Conservation (phyloP, 92 coral and sea anemone genomes). For the Nematostella vectensis region DNA sequence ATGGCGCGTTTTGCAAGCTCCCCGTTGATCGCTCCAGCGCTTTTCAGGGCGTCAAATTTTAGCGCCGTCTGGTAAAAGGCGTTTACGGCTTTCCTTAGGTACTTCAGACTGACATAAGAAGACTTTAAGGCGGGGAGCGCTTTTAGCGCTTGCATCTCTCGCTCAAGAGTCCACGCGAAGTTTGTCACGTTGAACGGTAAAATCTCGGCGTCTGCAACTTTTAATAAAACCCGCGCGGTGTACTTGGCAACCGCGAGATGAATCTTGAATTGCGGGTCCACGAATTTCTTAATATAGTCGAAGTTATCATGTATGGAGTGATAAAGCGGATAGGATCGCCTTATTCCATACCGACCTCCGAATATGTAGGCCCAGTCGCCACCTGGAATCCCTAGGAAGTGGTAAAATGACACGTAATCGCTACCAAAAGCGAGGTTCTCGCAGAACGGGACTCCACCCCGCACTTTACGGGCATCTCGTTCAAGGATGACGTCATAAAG, state of each 20-base stretch:
- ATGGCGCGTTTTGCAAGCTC: constrained; percentile 29
- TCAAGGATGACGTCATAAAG: constrained; percentile 85
- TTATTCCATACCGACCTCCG: constrained; percentile 44
- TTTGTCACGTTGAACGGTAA: constrained; percentile 71
- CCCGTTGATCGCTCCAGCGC: constrained; percentile 1
- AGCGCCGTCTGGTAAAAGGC: constrained; percentile 35
- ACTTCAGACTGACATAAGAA: constrained; percentile 26
- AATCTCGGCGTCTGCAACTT: constrained; percentile 42
- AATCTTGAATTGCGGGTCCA: constrained; percentile 80
- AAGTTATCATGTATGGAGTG: constrained; percentile 72
- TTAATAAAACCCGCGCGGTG: constrained; percentile 48
- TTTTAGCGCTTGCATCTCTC: constrained; percentile 13
- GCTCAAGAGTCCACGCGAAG: constrained; percentile 24
- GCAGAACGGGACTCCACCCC: constrained; percentile 30
- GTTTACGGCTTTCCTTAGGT: constrained; percentile 40
- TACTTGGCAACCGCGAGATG: constrained; percentile 80
- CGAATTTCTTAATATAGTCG: constrained; percentile 72
- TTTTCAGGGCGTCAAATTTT: constrained; percentile 33
- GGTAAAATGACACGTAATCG: constrained; percentile 80
- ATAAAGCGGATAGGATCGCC: constrained; percentile 78
- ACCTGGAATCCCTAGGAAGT: constrained; percentile 68
- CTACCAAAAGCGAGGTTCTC: constrained; percentile 65
- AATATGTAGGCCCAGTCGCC: constrained; percentile 88
- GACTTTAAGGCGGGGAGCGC: constrained; percentile 9
- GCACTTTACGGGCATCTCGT: constrained; percentile 49